Base-by-base conservation (phyloP, 1,140 invertebrate species). In the Leucophenga varia region DNA sequence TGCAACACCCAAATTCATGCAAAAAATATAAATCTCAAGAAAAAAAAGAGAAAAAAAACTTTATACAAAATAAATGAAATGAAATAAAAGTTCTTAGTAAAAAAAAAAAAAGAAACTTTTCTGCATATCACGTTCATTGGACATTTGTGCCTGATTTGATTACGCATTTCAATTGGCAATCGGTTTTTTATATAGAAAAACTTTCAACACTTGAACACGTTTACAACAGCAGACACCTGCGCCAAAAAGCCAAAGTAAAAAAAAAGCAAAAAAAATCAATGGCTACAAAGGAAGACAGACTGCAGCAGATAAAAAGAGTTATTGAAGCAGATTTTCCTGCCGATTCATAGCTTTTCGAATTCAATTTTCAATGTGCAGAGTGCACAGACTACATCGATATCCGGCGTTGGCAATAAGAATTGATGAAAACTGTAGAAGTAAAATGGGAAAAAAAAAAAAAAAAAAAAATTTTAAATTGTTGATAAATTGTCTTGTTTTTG, bases 51-150 rank as follows among this genome's bases (percentile, higher is more conserved):
- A 7, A 30, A 30, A 30, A n/a, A n/a, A n/a, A n/a, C n/a, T n/a
- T n/a, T n/a, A n/a, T n/a, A n/a, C 61, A 56, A 49, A 65, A 54
- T 52, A 52, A 61, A 65, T 65, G 58, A 65, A 65, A 65, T 61
- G 58, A 61, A 64, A 65, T 65, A 59, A 65, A 61, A 51, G 12
- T 30, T 30, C 12, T 7, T 7, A 30, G 12, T 7, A 30, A 30
- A 30, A 30, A 7, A 7, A 30, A 30, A 30, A 30, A 30, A 51
- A 41, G 21, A 14, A 19, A 37, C 28, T 31, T 35, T 39, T 48
- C 36, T 44, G 42, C 48, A 47, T 43, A 55, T 52, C 49, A 55
- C 45, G 46, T 53, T 40, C 30, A 52, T 19, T 49, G 53, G 53
- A 55, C 49, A 52, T 55, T 55, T 48, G 32, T 52, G 53, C 52